These are phyloP conservation scores for Andrena minutula DNA, from an alignment of 2,888 invertebrate species.

Conservation along the genomic window DNA sequence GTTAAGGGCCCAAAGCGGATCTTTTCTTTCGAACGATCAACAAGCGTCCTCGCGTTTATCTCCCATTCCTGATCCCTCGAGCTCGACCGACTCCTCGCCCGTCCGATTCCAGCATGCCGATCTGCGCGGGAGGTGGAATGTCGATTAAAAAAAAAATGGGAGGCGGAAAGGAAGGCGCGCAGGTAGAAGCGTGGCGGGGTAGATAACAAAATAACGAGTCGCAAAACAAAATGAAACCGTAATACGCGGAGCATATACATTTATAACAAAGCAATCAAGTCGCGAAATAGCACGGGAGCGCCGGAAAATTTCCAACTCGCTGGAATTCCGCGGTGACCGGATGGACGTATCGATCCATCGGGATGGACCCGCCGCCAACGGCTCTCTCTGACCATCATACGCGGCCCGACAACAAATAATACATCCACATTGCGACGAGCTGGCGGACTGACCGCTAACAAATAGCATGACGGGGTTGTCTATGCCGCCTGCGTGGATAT, in stretches of 20 bases:
- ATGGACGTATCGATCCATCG: slow-evolving; percentile 75
- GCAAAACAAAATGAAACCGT: slow-evolving; percentile 54
- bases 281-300: slow-evolving; percentile 58
- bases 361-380: slow-evolving; percentile 61
- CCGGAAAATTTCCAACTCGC: slow-evolving; percentile 67
- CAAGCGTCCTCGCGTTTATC: not conserved
- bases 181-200: not conserved
- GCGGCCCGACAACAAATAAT: slow-evolving; percentile 58
- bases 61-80: not conserved
- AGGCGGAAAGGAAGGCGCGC: not conserved
- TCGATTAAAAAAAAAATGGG: not conserved
- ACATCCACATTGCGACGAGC: slow-evolving; percentile 46
- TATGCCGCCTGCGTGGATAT: not conserved
- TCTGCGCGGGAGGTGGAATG: not conserved
- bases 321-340: slow-evolving; percentile 68
- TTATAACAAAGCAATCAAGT: slow-evolving; percentile 68
- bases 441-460: slow-evolving; percentile 19
- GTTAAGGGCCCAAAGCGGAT: no score
- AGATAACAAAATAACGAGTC: slow-evolving; percentile 49
- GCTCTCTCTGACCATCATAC: slow-evolving; percentile 55
- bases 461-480: slow-evolving; percentile 10
- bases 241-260: slow-evolving; percentile 58
- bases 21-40: not conserved
- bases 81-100: not conserved
- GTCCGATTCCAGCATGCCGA: not conserved